Percentiles rank a stretch among this genome's conserved stretches.
phyloP scores from a whole-genome alignment of 2,797 vertebrate species.

The Chanos chanos region DNA sequence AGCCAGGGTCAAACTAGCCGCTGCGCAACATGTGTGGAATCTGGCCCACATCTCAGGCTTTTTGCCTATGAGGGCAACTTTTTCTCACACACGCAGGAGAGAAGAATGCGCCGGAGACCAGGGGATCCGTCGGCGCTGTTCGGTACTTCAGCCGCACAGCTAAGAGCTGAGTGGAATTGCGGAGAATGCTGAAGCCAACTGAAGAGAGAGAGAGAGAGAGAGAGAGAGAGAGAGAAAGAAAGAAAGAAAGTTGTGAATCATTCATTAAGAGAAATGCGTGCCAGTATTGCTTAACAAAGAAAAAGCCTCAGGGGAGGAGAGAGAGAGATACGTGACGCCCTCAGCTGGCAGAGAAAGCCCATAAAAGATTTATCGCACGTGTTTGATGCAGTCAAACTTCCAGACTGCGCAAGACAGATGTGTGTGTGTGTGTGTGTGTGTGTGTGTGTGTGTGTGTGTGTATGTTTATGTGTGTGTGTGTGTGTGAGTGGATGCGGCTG shows the following conservation, averaged over 20 bases:
- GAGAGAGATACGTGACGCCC: conserved; percentile 1
- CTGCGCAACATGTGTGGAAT: too few species aligned
- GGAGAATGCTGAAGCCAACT: too few species aligned
- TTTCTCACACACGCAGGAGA: too few species aligned
- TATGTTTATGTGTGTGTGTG: background rate
- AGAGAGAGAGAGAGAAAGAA: background rate
- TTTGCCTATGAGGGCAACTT: too few species aligned
- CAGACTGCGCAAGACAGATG: conserved; percentile 2
- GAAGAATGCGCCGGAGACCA: too few species aligned
- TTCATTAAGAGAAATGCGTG: conserved; percentile 11
- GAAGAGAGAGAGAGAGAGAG: background rate
- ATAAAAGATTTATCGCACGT: conserved; percentile 6
- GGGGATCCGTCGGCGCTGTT: too few species aligned
- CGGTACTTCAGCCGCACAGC: too few species aligned
- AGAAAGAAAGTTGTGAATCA: background rate
- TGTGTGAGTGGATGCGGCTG: too few species aligned
- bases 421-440: background rate
- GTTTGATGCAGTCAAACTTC: conserved; percentile 18
- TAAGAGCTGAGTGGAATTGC: too few species aligned
- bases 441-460: background rate
- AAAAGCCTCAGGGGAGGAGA: background rate
- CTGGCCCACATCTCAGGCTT: too few species aligned
- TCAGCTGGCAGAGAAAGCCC: conserved; percentile 2
- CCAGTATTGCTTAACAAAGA: conserved; percentile 1
- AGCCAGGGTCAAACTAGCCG: background rate